phyloP scores from a whole-genome alignment of 2,113 vertebrate species.

The Plecturocebus donacophilus region DNA sequence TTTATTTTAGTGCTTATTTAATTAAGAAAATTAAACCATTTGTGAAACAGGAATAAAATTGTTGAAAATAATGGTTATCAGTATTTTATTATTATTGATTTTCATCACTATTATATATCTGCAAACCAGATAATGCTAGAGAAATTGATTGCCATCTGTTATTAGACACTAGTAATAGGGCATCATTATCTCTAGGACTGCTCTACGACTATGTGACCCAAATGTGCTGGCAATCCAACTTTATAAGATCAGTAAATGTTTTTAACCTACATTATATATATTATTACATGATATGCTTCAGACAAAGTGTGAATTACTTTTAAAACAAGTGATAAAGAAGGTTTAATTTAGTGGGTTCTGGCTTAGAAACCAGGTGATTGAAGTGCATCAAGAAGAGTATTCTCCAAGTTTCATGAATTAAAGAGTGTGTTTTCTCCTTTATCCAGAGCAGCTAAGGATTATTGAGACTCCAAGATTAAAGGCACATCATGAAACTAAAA shows the following conservation, averaged over 20 bases:
- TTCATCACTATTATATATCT: neutral
- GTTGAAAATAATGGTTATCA: neutral
- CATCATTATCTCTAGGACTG: neutral
- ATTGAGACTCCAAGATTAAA: neutral
- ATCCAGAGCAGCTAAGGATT: neutral
- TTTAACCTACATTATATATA: neutral
- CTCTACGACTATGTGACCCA: neutral
- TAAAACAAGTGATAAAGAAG: neutral
- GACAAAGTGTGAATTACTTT: neutral
- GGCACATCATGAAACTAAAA: neutral
- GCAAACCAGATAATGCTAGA: neutral
- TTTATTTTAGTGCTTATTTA: slow-evolving; percentile 26
- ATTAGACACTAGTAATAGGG: neutral
- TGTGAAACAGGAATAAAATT: neutral
- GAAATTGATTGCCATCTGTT: neutral
- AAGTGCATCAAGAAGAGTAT: neutral
- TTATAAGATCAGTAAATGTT: neutral
- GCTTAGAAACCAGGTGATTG: neutral
- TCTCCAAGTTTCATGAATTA: neutral
- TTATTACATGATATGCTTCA: neutral
- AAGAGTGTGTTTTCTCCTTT: neutral
- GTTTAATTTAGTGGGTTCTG: neutral
- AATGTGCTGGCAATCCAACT: neutral
- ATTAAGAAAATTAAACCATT: slow-evolving; percentile 39
- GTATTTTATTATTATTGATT: neutral